phyloP scores from a whole-genome alignment of 1,140 invertebrate genomes.

The Neodiprion pinetum region DNA sequence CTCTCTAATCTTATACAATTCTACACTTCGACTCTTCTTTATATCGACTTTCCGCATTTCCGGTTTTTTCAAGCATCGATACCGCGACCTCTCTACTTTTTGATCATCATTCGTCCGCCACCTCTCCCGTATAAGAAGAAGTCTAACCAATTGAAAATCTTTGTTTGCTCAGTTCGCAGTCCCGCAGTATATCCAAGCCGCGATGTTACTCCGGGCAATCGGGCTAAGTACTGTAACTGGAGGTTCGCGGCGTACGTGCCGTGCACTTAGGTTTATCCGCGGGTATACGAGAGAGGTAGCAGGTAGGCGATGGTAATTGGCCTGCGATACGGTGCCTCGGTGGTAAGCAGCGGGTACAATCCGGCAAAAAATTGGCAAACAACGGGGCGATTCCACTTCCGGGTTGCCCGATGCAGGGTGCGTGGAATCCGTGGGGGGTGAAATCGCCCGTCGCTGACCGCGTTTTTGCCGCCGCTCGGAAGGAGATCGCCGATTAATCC shows the following conservation, averaged over 20 bases:
- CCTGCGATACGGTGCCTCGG: background rate
- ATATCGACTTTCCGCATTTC: too few relatives aligned
- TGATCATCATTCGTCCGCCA: too few relatives aligned
- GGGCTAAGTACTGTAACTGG: background rate
- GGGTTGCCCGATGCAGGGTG: too few relatives aligned
- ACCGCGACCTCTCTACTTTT: too few relatives aligned
- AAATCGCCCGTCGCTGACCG: too few relatives aligned
- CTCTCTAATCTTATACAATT: too few relatives aligned
- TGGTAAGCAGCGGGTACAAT: background rate
- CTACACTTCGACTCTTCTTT: too few relatives aligned
- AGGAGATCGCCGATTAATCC: background rate
- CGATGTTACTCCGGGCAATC: slow-evolving; percentile 4
- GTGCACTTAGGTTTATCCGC: background rate
- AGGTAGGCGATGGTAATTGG: background rate
- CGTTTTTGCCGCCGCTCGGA: too few relatives aligned
- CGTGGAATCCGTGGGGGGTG: too few relatives aligned
- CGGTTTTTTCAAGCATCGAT: too few relatives aligned
- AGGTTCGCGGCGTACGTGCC: background rate
- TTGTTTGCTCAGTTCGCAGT: background rate
- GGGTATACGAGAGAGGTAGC: background rate
- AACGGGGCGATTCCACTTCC: too few relatives aligned
- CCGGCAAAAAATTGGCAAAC: background rate
- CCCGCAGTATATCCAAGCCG: background rate
- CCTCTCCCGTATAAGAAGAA: background rate
- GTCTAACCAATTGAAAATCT: background rate